These are phyloP conservation scores for Psix sp. DNA, from an alignment of 1,140 invertebrate species.

Conservation along the genomic window DNA sequence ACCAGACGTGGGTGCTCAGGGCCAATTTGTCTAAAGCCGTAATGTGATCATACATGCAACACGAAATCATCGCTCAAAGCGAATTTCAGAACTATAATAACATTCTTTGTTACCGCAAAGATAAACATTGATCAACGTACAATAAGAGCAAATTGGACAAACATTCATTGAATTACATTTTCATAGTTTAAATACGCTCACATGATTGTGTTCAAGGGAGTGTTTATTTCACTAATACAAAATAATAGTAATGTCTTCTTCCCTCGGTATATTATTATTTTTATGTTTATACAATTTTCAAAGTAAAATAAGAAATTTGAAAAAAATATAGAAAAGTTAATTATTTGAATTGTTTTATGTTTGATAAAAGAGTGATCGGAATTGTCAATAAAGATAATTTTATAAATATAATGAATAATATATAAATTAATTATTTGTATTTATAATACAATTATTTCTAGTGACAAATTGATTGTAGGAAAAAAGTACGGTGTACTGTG, in stretches of 20 bases:
- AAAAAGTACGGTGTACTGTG: conserved; percentile 5
- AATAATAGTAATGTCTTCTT: too few relatives aligned
- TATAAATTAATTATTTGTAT: too few relatives aligned
- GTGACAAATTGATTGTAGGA: too few relatives aligned
- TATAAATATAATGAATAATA: too few relatives aligned
- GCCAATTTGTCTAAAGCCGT: conserved; percentile 69
- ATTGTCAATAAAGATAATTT: too few relatives aligned
- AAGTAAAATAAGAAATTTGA: too few relatives aligned
- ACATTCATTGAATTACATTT: conserved; percentile 38
- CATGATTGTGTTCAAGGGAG: conserved; percentile 1
- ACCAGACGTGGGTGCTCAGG: conserved; percentile 57
- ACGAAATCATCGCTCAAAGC: conserved; percentile 52
- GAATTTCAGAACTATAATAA: conserved; percentile 55
- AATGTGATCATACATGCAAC: conserved; percentile 54
- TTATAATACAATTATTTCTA: too few relatives aligned
- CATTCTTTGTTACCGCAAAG: conserved; percentile 52
- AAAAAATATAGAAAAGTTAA: too few relatives aligned
- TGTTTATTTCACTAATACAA: neutral
- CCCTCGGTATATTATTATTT: neutral
- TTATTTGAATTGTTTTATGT: too few relatives aligned
- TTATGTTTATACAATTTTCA: too few relatives aligned
- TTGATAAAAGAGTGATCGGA: too few relatives aligned
- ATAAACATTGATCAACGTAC: conserved; percentile 47
- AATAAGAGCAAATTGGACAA: conserved; percentile 39
- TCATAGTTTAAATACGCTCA: conserved; percentile 19